Evolutionary conservation across 2,113 vertebrate genomes (phyloP).

Genomic region (Sarotherodon lohbergeri): DNA sequence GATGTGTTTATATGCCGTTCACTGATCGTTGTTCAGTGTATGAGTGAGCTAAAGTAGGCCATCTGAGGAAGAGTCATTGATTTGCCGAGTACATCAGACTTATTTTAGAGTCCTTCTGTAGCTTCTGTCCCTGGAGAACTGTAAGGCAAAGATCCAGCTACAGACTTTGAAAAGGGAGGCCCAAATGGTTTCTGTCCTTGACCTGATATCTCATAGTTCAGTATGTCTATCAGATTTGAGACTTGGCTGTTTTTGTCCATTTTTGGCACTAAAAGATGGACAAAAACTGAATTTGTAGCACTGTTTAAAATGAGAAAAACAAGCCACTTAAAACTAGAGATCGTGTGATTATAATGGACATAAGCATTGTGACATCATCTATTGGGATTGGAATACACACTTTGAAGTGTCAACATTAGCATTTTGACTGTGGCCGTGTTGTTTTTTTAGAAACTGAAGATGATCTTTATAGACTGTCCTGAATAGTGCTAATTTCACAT

Average conservation of each 20-base stretch:
- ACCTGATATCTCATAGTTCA: neutral
- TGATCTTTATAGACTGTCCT: neutral
- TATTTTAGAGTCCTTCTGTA: conserved; percentile 41
- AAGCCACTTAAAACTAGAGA: neutral
- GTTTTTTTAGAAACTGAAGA: neutral
- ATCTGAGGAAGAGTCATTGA: conserved; percentile 31
- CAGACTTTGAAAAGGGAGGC: neutral
- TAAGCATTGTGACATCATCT: neutral
- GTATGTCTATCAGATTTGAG: neutral
- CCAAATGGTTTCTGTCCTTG: conserved; percentile 11
- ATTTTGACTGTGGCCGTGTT: neutral
- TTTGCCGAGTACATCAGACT: conserved; percentile 20
- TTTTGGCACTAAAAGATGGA: neutral
- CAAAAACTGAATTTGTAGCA: neutral
- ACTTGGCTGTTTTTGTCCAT: neutral
- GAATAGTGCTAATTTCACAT: neutral
- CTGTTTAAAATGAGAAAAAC: neutral
- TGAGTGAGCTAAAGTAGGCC: conserved; percentile 37
- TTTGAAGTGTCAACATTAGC: neutral
- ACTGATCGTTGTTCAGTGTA: neutral
- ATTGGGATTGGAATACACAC: neutral
- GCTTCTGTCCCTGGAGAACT: conserved; percentile 15
- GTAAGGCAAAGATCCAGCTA: conserved; percentile 20
- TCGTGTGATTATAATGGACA: neutral
- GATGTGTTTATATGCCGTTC: conserved; percentile 12